Base-by-base conservation (phyloP, 2,797 vertebrate genomes). In the Okamejei kenojei region DNA sequence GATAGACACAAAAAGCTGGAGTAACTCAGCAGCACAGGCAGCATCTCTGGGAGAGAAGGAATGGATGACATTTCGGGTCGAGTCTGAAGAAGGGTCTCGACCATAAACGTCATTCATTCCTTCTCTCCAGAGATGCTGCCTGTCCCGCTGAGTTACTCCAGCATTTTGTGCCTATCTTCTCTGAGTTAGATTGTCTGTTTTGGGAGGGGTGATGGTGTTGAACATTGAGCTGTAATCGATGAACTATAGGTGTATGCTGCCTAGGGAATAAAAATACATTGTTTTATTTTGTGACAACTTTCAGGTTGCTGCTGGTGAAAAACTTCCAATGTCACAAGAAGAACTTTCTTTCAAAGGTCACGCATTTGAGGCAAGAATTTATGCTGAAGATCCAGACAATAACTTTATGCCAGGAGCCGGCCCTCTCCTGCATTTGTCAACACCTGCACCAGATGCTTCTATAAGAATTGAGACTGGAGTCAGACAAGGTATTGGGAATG, bases 391-490 rank as follows among this genome's bases (percentile, higher is more conserved):
- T 94, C 99, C 99, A 21, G 94, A 96, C 94, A 98, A 97, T 61
- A 96, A 98, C 95, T 99, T 99, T 79, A 96, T 99, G 94, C 99
- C 99, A 0, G 98, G 97, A 93, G 98, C 98, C 0, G 99, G 99
- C 63, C 98, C 98, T 0, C 94, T 99, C 90, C 95, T 98, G 93
- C 97, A 99, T 92, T 97, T 99, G 84, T 99, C 98, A 93, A 98
- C 98, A 0, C 98, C 99, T 0, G 94, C 82, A 5, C 93, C 96
- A 9, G 97, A 98, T 90, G 93, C 93, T 9, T 95, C 95, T 95
- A 98, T 97, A 0, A 97, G 99, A 94, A 98, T 99, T 81, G 99
- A 99, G 96, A 99, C 99, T 0, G 99, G 99, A 63, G 98, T 99
- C 78, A 96, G 97, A 93, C 97, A 99, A 97, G 98, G 98, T 99